These are phyloP conservation scores for Urosaurus nigricauda DNA, from an alignment of 2,797 vertebrate species.

Conservation along the genomic window DNA sequence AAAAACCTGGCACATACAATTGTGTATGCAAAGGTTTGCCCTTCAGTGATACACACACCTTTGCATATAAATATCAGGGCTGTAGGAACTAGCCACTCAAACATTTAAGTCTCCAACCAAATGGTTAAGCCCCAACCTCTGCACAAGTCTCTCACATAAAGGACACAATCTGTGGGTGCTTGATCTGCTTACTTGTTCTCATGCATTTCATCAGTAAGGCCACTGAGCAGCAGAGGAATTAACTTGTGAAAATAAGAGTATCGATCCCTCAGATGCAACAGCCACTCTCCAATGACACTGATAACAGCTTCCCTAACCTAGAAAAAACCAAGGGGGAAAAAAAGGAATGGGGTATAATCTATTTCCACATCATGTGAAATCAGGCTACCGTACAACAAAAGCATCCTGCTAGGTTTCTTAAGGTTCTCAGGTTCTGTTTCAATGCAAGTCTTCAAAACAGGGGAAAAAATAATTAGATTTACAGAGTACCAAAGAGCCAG, in stretches of 20 bases:
- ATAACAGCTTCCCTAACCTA: conserved; percentile 92
- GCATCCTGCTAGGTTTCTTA: neutral
- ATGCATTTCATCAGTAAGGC: conserved; percentile 88
- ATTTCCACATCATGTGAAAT: neutral
- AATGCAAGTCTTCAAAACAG: neutral
- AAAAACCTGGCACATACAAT: neutral
- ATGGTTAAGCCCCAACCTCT: neutral
- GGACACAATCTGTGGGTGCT: neutral
- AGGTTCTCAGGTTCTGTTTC: neutral
- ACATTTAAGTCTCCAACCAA: neutral
- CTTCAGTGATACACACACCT: neutral
- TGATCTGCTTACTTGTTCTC: conserved; percentile 84
- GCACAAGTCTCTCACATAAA: neutral
- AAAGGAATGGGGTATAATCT: neutral
- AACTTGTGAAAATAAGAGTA: conserved; percentile 96
- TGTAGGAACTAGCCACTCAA: too few relatives aligned
- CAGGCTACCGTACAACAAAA: neutral
- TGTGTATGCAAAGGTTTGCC: neutral
- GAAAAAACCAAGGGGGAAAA: accelerated
- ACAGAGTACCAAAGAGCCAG: neutral
- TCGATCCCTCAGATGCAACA: conserved; percentile 89
- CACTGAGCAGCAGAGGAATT: conserved; percentile 91
- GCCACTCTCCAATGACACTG: conserved; percentile 88
- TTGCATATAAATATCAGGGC: neutral
- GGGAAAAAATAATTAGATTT: neutral